phyloP scores from a whole-genome alignment of 2,113 vertebrate species.

The Tauraco erythrolophus region DNA sequence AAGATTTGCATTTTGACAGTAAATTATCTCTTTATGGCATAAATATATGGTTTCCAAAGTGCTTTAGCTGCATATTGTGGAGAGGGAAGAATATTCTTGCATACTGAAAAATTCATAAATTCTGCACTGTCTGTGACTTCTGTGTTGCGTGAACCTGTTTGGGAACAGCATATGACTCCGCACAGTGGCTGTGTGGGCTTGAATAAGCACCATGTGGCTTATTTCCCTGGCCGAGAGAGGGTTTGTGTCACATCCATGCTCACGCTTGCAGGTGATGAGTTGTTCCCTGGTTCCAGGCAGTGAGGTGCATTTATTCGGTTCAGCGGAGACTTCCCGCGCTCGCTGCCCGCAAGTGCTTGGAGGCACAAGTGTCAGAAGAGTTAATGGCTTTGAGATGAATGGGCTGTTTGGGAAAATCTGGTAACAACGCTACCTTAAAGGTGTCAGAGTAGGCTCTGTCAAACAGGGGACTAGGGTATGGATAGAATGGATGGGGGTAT shows the following conservation, averaged over 20 bases:
- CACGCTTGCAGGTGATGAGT: fast-evolving
- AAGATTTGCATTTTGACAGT: not conserved
- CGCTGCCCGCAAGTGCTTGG: fast-evolving
- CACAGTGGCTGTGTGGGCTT: not conserved
- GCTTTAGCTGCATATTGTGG: not conserved
- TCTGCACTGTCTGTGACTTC: not conserved
- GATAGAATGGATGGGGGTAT: not conserved
- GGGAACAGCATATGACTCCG: not conserved
- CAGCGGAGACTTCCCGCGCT: not conserved
- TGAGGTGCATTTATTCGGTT: not conserved
- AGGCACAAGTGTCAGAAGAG: not conserved
- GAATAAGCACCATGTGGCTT: not conserved
- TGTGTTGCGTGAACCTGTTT: not conserved
- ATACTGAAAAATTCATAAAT: not conserved
- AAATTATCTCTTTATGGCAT: not conserved
- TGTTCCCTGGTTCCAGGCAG: not conserved
- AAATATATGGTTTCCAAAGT: not conserved
- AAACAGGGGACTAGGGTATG: fast-evolving
- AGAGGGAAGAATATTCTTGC: not conserved
- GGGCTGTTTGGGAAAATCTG: not conserved
- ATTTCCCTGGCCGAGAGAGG: not conserved
- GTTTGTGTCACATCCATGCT: not conserved
- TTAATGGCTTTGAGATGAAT: not conserved
- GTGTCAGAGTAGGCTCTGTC: not conserved
- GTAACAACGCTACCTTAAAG: fast-evolving